Evolutionary conservation across 2,113 vertebrate species (phyloP), one percentile per base, ranked within the genome.

Genomic region (Megaptera novaeangliae): DNA sequence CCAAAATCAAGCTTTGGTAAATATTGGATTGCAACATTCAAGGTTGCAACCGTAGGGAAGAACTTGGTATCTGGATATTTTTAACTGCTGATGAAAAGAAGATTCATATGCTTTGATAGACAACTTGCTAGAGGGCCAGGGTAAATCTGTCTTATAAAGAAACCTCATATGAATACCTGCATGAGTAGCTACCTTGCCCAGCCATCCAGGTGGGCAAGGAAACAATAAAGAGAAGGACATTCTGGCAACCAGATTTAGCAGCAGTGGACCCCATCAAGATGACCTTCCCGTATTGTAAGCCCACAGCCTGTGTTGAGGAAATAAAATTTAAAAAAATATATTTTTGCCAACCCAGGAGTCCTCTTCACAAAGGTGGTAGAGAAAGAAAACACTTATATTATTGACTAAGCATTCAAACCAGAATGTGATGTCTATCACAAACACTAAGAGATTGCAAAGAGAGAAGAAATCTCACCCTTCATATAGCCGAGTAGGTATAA

Each of bases 1-100:
- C 95, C 29, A 96, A 77, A 97, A 89, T 83, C 68, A 92, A 87
- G 17, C 20, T 69, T 95, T 44, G 21, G 55, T 92, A 94, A 89
- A 86, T 74, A 31, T 78, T 77, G 6, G n/a, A 46, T 91, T 52
- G 10, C 18, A 81, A 46, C 88, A 15, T 93, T 93, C 61, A 72
- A 82, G 66, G 59, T 84, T 87, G 23, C 64, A 68, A 41, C 96
- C 71, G 55, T 27, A 69, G 71, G 21, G 15, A 86, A 83, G 8
- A 68, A 69, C 7, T 87, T 86, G 27, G 39, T 83, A 74, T 61
- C 68, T 69, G 39, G 46, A 55, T 80, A 78, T 77, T 95, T 78
- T 46, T 94, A 78, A 29, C 31, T 69, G 20, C 6, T 92, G 25
- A 69, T 95, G 83, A 88, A 86, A 95, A 85, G 39, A 69, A 92